Conservation (phyloP, 2,888 invertebrate species). For the Athalia circularis region DNA sequence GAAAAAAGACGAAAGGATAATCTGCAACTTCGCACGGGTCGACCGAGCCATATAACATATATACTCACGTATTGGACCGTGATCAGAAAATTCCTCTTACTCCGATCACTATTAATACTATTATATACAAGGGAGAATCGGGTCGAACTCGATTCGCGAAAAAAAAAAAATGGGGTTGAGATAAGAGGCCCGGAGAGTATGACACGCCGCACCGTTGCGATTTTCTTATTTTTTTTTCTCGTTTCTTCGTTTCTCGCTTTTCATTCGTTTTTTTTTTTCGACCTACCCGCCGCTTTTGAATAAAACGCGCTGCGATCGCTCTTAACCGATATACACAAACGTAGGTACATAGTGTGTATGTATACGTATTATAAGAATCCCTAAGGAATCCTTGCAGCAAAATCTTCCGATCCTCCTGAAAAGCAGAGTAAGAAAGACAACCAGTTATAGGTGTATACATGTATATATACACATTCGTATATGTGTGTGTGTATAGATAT, state of each 20-base stretch:
- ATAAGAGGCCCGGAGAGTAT: constrained; percentile 60
- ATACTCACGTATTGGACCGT: not conserved
- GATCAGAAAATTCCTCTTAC: constrained; percentile 62
- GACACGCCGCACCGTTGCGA: not conserved
- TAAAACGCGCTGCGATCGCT: too few species aligned
- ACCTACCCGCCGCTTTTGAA: too few species aligned
- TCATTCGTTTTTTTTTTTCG: too few species aligned
- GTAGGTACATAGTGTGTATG: constrained; percentile 36
- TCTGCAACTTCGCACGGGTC: constrained; percentile 50
- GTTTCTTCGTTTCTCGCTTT: too few species aligned
- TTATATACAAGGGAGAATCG: too few species aligned
- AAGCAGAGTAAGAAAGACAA: constrained; percentile 22
- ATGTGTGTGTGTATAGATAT: not conserved
- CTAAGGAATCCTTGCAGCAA: too few species aligned
- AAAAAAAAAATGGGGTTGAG: constrained; percentile 50
- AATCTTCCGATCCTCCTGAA: too few species aligned
- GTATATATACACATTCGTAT: constrained; percentile 20
- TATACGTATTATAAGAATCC: too few species aligned
- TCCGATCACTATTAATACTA: not conserved
- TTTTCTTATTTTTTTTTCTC: too few species aligned
- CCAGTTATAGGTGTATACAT: not conserved
- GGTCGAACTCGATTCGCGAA: too few species aligned
- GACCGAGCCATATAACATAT: too few species aligned
- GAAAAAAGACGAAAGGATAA: too few species aligned
- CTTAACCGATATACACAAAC: constrained; percentile 12